Evolutionary conservation across 2,113 vertebrate genomes (phyloP).

Genomic region (Burhinus bistriatus): DNA sequence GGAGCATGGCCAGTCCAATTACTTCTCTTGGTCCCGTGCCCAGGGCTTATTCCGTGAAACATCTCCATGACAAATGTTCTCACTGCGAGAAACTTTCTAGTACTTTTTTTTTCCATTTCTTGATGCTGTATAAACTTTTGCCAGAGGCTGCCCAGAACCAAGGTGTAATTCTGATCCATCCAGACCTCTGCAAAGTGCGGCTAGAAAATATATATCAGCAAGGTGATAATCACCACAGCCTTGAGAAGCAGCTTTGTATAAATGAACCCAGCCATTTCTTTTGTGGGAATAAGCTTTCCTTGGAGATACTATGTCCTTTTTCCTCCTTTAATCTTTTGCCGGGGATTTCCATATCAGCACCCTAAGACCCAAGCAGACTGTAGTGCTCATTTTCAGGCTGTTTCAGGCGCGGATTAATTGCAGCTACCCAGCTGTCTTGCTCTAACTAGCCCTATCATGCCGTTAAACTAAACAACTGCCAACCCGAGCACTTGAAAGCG

Average conservation of each 20-base stretch:
- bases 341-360: neutral
- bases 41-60: conserved; percentile 65
- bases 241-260: conserved; percentile 44
- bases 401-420: neutral
- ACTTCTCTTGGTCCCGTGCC: conserved; percentile 67
- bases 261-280: conserved; percentile 25
- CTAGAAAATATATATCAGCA: conserved; percentile 51
- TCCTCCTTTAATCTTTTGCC: conserved; percentile 19
- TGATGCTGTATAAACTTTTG: conserved; percentile 39
- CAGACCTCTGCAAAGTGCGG: neutral
- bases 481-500: neutral
- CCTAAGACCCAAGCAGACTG: neutral
- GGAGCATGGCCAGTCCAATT: conserved; percentile 57
- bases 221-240: neutral
- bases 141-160: conserved; percentile 46
- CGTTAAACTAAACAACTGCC: neutral
- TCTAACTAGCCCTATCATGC: neutral
- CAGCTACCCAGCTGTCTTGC: neutral
- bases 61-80: conserved; percentile 67
- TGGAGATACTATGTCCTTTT: neutral
- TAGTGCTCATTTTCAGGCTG: neutral
- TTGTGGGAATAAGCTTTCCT: neutral
- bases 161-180: conserved; percentile 48
- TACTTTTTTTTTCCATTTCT: conserved; percentile 38
- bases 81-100: conserved; percentile 61